Evolutionary conservation across 2,113 vertebrate species (phyloP).

Genomic region (Nannobrachium achirus): DNA sequence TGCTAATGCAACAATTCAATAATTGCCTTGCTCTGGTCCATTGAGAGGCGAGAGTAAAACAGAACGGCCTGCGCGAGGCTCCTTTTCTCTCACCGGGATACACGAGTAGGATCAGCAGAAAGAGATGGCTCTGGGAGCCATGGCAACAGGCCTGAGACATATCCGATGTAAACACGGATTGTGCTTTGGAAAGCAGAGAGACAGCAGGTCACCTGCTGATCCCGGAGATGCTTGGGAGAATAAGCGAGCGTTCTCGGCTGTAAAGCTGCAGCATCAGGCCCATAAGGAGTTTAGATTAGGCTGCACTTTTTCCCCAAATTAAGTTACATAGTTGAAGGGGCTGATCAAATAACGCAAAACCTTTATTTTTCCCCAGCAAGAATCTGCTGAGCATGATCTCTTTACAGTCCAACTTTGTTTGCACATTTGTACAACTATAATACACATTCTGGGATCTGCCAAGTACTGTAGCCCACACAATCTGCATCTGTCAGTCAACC

Average conservation of each 20-base stretch:
- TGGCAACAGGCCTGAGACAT: constrained; percentile 14
- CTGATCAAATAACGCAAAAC: constrained; percentile 1
- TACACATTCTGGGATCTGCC: too few species aligned
- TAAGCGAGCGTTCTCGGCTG: constrained; percentile 5
- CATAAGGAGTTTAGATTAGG: neutral
- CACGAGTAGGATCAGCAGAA: neutral
- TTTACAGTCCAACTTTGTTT: too few species aligned
- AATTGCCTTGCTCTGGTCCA: constrained; percentile 26
- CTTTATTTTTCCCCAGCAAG: too few species aligned
- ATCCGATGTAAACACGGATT: constrained; percentile 17
- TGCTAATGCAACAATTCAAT: constrained; percentile 23
- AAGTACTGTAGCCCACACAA: too few species aligned
- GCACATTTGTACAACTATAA: too few species aligned
- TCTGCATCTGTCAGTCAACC: too few species aligned
- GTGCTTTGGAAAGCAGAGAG: constrained; percentile 11
- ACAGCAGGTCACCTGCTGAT: neutral
- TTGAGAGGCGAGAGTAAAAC: constrained; percentile 15
- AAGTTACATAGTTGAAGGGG: neutral
- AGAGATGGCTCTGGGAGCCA: constrained; percentile 37
- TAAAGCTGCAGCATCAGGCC: constrained; percentile 3
- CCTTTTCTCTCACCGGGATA: neutral
- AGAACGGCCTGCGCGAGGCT: constrained; percentile 25
- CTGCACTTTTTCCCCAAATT: neutral
- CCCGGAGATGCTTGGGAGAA: constrained; percentile 2
- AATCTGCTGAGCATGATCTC: too few species aligned